A percentile compares a stretch with the other conserved stretches of the same genome.
These are phyloP conservation scores for roundworm (Caenorhabditis elegans) DNA, from an alignment of 1,140 invertebrate species.

Conservation along the genomic window DNA sequence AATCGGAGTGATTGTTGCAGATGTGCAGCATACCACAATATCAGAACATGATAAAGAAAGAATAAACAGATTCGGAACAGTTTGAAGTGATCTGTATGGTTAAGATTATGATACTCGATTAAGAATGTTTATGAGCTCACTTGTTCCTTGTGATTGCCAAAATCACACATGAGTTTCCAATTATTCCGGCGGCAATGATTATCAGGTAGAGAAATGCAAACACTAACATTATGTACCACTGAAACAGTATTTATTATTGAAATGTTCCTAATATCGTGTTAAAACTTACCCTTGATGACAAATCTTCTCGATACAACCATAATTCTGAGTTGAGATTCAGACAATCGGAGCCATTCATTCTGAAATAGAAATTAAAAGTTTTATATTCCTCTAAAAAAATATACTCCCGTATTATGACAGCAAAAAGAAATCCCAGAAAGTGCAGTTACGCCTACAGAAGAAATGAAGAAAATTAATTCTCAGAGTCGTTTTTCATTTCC, in stretches of 20 bases:
- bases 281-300: slow-evolving; percentile 22
- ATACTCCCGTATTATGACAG: too few species aligned
- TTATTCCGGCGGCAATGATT: slow-evolving; percentile 48
- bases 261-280: too few species aligned
- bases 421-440: too few species aligned
- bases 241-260: background rate
- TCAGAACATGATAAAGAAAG: slow-evolving; percentile 64
- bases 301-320: slow-evolving; percentile 39
- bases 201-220: slow-evolving; percentile 48
- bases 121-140: slow-evolving; percentile 28
- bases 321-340: slow-evolving; percentile 43
- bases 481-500: too few species aligned
- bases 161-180: slow-evolving; percentile 52
- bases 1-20: slow-evolving; percentile 65
- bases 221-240: slow-evolving; percentile 34
- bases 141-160: slow-evolving; percentile 54
- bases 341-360: slow-evolving; percentile 43
- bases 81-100: slow-evolving; percentile 55
- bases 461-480: too few species aligned
- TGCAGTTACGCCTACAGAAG: too few species aligned
- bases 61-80: slow-evolving; percentile 65
- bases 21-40: slow-evolving; percentile 62
- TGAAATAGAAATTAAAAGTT: slow-evolving; percentile 33
- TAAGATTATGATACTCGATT: background rate
- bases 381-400: too few species aligned